These are phyloP conservation scores for Corbicula japonica DNA, from an alignment of 2,888 invertebrate genomes.

Conservation along the genomic window DNA sequence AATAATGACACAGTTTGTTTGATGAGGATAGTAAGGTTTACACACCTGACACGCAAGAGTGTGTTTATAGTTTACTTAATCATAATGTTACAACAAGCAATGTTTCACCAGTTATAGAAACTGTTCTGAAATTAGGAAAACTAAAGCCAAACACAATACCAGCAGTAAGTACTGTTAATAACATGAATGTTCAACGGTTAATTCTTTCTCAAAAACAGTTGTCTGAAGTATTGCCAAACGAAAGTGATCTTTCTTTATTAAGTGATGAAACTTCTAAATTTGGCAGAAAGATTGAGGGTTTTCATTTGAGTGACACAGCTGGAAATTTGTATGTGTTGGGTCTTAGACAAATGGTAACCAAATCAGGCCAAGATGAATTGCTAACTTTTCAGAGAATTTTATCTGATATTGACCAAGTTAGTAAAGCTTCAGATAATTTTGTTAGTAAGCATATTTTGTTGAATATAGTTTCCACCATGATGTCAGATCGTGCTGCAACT, in stretches of 20 bases:
- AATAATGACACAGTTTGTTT: too few species aligned
- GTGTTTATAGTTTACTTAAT: too few species aligned
- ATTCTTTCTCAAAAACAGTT: slow-evolving; percentile 12
- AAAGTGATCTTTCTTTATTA: slow-evolving; percentile 1
- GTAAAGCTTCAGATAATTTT: background rate
- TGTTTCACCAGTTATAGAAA: too few species aligned
- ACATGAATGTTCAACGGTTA: slow-evolving; percentile 8
- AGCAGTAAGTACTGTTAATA: background rate
- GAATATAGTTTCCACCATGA: slow-evolving; percentile 17
- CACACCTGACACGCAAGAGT: too few species aligned
- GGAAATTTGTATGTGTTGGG: slow-evolving; percentile 12
- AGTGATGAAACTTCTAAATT: slow-evolving; percentile 22
- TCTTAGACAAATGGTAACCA: slow-evolving; percentile 7
- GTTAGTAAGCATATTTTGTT: slow-evolving; percentile 1
- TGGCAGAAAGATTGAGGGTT: slow-evolving; percentile 19
- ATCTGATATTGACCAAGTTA: slow-evolving; percentile 6
- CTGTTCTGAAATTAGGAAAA: too few species aligned
- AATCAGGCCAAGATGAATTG: slow-evolving; percentile 11
- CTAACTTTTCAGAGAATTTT: slow-evolving; percentile 1
- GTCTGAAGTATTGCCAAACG: background rate
- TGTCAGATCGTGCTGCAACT: slow-evolving; percentile 16
- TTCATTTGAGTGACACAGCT: background rate
- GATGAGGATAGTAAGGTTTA: too few species aligned
- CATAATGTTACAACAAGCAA: too few species aligned
- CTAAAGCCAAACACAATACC: background rate